Evolutionary conservation across 1,140 invertebrate species (phyloP).

Genomic region (Trichomalopsis sarcophagae): DNA sequence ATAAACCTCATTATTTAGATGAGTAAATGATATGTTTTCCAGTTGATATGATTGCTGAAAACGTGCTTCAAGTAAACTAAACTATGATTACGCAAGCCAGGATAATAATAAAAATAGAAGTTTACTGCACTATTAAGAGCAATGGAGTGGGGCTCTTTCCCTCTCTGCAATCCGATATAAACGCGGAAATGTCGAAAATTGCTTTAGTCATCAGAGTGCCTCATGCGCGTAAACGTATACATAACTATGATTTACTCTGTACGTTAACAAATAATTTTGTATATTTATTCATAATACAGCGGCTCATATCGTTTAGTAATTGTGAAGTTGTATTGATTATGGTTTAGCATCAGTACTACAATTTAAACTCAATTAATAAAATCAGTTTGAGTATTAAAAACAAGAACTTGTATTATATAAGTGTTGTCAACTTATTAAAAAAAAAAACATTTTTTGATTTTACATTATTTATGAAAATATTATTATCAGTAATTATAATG

Average conservation of each 20-base stretch:
- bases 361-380: too few species aligned
- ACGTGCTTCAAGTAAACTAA: slow-evolving; percentile 19
- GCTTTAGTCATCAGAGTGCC: slow-evolving; percentile 25
- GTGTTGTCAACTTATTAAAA: too few species aligned
- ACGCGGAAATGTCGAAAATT: slow-evolving; percentile 54
- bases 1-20: slow-evolving; percentile 18
- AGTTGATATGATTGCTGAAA: background rate
- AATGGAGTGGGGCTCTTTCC: slow-evolving; percentile 14
- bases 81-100: slow-evolving; percentile 19
- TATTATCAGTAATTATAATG: too few species aligned
- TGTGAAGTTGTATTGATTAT: too few species aligned
- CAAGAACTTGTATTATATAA: too few species aligned
- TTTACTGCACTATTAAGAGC: slow-evolving; percentile 24
- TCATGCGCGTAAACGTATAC: slow-evolving; percentile 41
- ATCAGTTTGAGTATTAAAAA: too few species aligned
- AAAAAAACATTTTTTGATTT: too few species aligned
- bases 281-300: background rate
- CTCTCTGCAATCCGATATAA: slow-evolving; percentile 57
- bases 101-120: slow-evolving; percentile 37
- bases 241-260: slow-evolving; percentile 43
- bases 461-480: too few species aligned
- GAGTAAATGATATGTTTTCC: slow-evolving; percentile 16
- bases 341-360: too few species aligned
- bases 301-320: too few species aligned
- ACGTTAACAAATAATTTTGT: slow-evolving; percentile 4